Base-by-base conservation (phyloP, 1,140 invertebrate species). In the Drosophila jambulina region DNA sequence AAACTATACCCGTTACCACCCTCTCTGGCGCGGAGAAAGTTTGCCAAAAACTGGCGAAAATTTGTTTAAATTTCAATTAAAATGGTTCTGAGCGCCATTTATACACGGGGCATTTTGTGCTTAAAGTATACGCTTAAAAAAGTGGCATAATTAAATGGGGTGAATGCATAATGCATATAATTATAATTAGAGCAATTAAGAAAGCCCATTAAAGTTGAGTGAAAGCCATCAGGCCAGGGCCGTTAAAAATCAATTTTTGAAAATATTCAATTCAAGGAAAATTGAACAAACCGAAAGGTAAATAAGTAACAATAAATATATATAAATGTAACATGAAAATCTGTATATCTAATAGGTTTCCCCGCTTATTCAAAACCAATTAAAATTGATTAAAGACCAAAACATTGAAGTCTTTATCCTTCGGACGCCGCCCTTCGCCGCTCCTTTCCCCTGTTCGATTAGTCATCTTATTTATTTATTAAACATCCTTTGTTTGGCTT, bases 1-100 rank as follows among this genome's bases (percentile, higher is more conserved):
- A 54, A 56, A 56, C 32, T 56, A 23, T 23, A 15, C 23, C 3
- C 23, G 0, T 1, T 2, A 12, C 12, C 19, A 21, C 27, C 27
- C 29, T 4, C 29, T 12, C 21, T 46, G 25, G n/a, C 25, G n/a
- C 17, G 45, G 53, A 49, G 51, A 72, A 72, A 72, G 67, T 71
- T 72, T 29, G 0, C 29, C 12, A 27, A 69, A 60, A 71, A 48
- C 32, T 71, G 10, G n/a, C 67, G 29, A 72, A 58, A 72, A 71
- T 71, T 60, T 60, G 29, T 49, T 72, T 49, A 71, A 59, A 72
- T 72, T 72, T 71, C 67, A 72, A 60, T 71, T 60, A 72, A 51
- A 71, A 71, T 38, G 17, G 38, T 57, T 69, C 13, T 27, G 12
- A 21, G n/a, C 32, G 0, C 5, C 36, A 60, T 34, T 34, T 34